Evolutionary conservation across 2,797 vertebrate genomes (phyloP).

Genomic region (Pipistrellus pygmaeus): DNA sequence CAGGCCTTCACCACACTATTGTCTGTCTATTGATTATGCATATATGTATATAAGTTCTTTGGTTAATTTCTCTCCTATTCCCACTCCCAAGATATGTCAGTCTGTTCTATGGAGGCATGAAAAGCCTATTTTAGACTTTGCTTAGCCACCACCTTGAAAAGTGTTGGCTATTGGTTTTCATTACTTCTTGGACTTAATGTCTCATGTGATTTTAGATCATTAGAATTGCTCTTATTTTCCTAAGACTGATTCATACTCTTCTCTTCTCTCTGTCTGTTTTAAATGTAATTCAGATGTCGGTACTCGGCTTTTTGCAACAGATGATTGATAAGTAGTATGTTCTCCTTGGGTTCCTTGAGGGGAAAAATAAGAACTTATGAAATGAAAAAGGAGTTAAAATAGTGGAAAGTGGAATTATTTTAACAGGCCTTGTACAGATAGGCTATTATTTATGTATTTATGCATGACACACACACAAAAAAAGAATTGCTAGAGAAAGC

Average conservation of each 20-base stretch:
- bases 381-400: slow-evolving; percentile 49
- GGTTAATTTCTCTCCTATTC: no score
- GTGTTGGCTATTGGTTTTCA: neutral
- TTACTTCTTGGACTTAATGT: neutral
- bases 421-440: neutral
- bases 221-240: neutral
- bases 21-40: no score
- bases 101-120: no score
- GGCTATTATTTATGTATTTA: neutral
- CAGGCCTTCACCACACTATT: no score
- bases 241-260: slow-evolving; percentile 12
- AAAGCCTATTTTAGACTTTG: neutral
- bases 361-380: slow-evolving; percentile 29
- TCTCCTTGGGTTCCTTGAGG: neutral
- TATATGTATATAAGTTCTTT: no score
- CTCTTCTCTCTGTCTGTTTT: neutral
- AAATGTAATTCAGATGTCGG: slow-evolving; percentile 47
- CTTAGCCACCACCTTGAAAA: neutral
- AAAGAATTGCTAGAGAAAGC: neutral
- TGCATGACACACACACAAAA: neutral
- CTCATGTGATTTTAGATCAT: neutral
- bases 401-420: neutral
- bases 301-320: neutral
- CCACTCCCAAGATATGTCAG: no score
- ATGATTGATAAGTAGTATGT: slow-evolving; percentile 3